These are phyloP conservation scores for Drosophila pruinosa DNA, from an alignment of 1,140 invertebrate species.

Conservation along the genomic window DNA sequence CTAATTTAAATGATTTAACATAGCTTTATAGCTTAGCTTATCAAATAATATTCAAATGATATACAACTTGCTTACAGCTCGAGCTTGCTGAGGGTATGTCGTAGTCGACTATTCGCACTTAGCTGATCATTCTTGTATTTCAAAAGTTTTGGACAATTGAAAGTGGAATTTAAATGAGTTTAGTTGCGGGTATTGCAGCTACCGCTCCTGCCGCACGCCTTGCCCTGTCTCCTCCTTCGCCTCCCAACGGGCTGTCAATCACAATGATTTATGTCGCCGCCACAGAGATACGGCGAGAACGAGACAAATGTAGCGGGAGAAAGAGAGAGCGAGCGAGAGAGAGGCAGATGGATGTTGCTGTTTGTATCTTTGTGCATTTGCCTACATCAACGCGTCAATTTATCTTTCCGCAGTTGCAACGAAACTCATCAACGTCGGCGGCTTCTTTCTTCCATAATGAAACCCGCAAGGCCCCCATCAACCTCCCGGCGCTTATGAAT, in stretches of 20 bases:
- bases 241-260: conserved; percentile 74
- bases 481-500: background rate
- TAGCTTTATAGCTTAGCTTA: too few species aligned
- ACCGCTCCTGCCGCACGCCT: conserved; percentile 19
- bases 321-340: background rate
- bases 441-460: conserved; percentile 75
- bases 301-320: background rate
- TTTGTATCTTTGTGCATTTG: conserved; percentile 70
- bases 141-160: conserved; percentile 71
- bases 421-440: conserved; percentile 72
- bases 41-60: background rate
- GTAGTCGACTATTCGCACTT: background rate
- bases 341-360: conserved; percentile 13
- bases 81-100: conserved; percentile 5
- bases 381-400: conserved; percentile 76
- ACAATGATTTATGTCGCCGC: conserved; percentile 82
- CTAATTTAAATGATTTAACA: too few species aligned
- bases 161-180: conserved; percentile 80
- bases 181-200: conserved; percentile 66
- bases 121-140: conserved; percentile 26
- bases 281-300: conserved; percentile 17
- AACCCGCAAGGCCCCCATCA: background rate
- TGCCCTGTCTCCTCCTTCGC: background rate
- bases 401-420: conserved; percentile 80
- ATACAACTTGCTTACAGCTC: background rate